Evolutionary conservation across 2,888 invertebrate species (phyloP), one percentile per base, ranked within the genome.

Genomic region (Dimorphilus gyrociliatus): DNA sequence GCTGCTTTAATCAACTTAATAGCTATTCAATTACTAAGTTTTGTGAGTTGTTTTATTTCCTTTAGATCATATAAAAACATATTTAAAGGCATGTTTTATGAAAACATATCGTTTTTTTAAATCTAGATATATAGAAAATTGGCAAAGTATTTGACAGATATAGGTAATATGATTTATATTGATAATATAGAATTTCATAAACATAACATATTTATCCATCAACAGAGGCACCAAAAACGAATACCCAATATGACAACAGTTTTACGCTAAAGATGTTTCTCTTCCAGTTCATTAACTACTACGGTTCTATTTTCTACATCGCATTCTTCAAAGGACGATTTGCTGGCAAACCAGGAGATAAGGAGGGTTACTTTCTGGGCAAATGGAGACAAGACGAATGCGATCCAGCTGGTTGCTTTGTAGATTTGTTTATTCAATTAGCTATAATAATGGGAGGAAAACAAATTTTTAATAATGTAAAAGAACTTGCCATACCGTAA

Each of bases 361-460:
- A n/a, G n/a, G n/a, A n/a, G n/a, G n/a, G n/a, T n/a, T n/a, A n/a
- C n/a, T n/a, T n/a, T n/a, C n/a, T n/a, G n/a, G n/a, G n/a, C n/a
- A n/a, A n/a, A n/a, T n/a, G n/a, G n/a, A n/a, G n/a, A n/a, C n/a
- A n/a, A n/a, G n/a, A n/a, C n/a, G n/a, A 82, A 78, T 90, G 88
- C 60, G 79, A 81, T 3, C 79, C 84, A 1, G 85, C 85, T 10
- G 88, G 88, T 3, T 90, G 90, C 53, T 68, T 90, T 25, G 74
- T 84, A 40, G 90, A 92, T 63, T 67, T 92, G 5, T 82, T 84
- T 40, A 85, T 92, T 50, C 90, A 92, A 58, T 64, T 92, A 36
- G 79, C 77, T 23, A 85, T 90, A 51, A 86, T 92, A 41, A 90
- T 92, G 88, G 72, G 88, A 30, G 90, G 90, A 33, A 88, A 90